Evolutionary conservation across 92 coral and sea anemone genomes (phyloP).

Genomic region (Palythoa caribaeorum): DNA sequence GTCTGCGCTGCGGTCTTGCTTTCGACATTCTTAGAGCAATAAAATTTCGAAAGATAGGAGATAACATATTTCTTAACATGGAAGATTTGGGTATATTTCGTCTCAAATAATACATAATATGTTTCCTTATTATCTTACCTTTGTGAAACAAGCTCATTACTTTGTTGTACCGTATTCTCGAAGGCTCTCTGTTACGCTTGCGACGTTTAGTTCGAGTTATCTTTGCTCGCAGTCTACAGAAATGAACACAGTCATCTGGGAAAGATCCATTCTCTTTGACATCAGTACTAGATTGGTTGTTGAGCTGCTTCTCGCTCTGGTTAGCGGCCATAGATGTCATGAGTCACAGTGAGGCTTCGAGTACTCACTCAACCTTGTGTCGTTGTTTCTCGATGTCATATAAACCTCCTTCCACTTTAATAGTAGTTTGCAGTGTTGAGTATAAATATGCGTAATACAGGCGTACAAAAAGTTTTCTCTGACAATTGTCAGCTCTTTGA

Average conservation of each 20-base stretch:
- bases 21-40: slow-evolving; percentile 37
- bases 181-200: slow-evolving; percentile 37
- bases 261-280: slow-evolving; percentile 23
- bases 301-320: slow-evolving; percentile 22
- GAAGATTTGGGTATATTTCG: slow-evolving; percentile 24
- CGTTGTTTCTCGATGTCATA: slow-evolving; percentile 21
- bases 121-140: slow-evolving; percentile 32
- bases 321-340: slow-evolving; percentile 2
- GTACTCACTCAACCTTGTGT: slow-evolving; percentile 36
- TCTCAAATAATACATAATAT: slow-evolving; percentile 29
- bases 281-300: slow-evolving; percentile 20
- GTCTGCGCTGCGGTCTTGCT: slow-evolving; percentile 16
- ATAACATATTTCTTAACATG: slow-evolving; percentile 35
- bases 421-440: slow-evolving; percentile 31
- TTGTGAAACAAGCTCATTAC: slow-evolving; percentile 30
- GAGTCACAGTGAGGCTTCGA: slow-evolving; percentile 21
- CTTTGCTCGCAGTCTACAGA: slow-evolving; percentile 32
- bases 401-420: slow-evolving; percentile 40
- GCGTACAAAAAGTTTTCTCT: slow-evolving; percentile 32
- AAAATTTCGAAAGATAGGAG: slow-evolving; percentile 34
- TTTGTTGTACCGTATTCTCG: slow-evolving; percentile 27
- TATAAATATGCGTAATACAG: slow-evolving; percentile 33
- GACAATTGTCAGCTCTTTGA: slow-evolving; percentile 29
- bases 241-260: slow-evolving; percentile 32
- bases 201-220: slow-evolving; percentile 34